Conservation (phyloP, 2,797 vertebrate genomes). For the Tapirus indicus region DNA sequence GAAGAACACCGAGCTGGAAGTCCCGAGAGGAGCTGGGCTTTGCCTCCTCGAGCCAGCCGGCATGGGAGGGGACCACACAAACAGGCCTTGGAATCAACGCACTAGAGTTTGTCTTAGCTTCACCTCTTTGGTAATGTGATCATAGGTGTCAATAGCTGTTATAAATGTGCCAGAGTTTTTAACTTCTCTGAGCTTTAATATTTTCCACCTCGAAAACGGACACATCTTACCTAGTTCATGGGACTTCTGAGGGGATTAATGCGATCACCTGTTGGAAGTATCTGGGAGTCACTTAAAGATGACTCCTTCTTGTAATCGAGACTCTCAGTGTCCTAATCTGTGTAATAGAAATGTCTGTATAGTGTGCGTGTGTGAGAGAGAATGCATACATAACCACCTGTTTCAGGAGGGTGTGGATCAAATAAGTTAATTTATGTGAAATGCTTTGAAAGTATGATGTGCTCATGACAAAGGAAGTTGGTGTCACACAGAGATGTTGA, state of each 20-base stretch:
- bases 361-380: background rate
- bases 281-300: background rate
- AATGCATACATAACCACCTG: background rate
- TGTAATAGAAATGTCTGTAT: background rate
- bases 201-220: background rate
- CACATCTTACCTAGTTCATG: background rate
- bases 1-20: background rate
- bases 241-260: background rate
- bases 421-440: background rate
- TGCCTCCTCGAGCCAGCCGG: background rate
- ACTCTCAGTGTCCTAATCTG: background rate
- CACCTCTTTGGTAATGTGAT: background rate
- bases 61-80: background rate
- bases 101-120: background rate
- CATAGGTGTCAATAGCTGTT: no score
- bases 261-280: background rate
- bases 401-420: background rate
- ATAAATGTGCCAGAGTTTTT: background rate
- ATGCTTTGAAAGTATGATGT: background rate
- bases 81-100: no score
- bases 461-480: background rate
- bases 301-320: background rate
- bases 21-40: background rate
- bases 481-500: background rate
- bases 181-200: background rate